Base-by-base conservation (phyloP, 2,797 vertebrate genomes). In the Pogoniulus pusillus region DNA sequence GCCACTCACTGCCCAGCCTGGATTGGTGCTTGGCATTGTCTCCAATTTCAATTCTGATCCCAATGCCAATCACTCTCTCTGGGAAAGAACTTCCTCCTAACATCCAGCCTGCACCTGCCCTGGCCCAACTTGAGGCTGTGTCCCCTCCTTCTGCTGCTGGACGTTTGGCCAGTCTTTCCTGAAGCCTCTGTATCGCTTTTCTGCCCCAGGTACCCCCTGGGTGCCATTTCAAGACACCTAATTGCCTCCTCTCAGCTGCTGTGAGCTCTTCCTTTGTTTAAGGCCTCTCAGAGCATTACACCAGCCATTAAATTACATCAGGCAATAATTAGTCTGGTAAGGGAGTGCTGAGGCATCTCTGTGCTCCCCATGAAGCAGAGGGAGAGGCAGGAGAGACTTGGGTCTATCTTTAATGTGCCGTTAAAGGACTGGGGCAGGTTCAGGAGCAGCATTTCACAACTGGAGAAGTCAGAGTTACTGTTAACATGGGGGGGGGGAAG, bases 281-380 rank as follows among this genome's bases (percentile, higher is more conserved):
- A 29, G 16, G 18, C 8, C 16, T 79, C 35, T 74, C 29, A 66
- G 41, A 87, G 17, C 22, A n/a, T 39, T 68, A 62, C 16, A 71
- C 20, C 43, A 77, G 49, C 23, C 60, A 82, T 45, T n/a, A 90
- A 79, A 82, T 93, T 68, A 59, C 23, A 83, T 10, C 19, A 58
- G 59, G 26, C 24, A 87, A 93, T 71, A 93, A 88, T 88, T 86
- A 74, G 34, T 10, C 29, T 77, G 9, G 68, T 82, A 90, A 78
- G 59, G 47, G 75, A 90, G 34, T 14, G 87, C 91, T 82, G 65
- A 74, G 57, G 34, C 16, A 62, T 47, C 60, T 77, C 19, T 47
- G 54, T 49, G 18, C 51, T 76, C 19, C 11, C 16, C 32, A 47
- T 49, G 53, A 91, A 66, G 27, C 43, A 78, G 77, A 86, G 29